Base-by-base conservation (phyloP, 2,797 vertebrate genomes). In the Bradypodion pumilum region DNA sequence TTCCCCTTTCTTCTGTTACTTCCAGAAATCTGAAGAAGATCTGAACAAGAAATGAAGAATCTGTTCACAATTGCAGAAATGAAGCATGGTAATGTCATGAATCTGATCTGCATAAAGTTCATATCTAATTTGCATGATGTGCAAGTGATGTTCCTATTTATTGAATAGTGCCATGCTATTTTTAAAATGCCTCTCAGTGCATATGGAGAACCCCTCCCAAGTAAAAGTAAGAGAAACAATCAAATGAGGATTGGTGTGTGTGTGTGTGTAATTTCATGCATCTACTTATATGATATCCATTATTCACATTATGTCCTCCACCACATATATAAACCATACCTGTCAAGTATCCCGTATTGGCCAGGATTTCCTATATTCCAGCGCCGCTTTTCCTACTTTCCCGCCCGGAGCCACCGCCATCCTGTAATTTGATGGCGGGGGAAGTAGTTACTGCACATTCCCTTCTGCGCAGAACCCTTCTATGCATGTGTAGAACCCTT, bases 81-180 rank as follows among this genome's bases (percentile, higher is more conserved):
- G 44, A 52, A 82, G 44, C 29, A 46, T 40, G 62, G 32, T 66
- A 75, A 40, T 68, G 27, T 21, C 35, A 75, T 75, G 2, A 2
- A 74, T 75, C 46, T 23, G 29, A 68, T 75, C 66, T 75, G 44
- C 73, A 75, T 75, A 56, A 75, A n/a, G 46, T 56, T 76, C 56
- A 66, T 25, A 56, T 75, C 32, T 82, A 66, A 75, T 52, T 56
- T 42, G 15, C 19, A 40, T 75, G 23, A 66, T 75, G 37, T 21
- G 10, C 68, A 44, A 82, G 29, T 13, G 13, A 68, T 13, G 7
- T 68, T 56, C 35, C 27, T 46, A 52, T 35, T 12, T 19, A 16
- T 40, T 49, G 10, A 75, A 68, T 52, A 23, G 21, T 35, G 32
- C 56, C 25, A 35, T 16, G 37, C 19, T 81, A n/a, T 62, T 73